Percentiles rank a stretch among this genome's conserved stretches.
Conservation (phyloP, 2,113 vertebrate species). For the Bucco capensis region DNA sequence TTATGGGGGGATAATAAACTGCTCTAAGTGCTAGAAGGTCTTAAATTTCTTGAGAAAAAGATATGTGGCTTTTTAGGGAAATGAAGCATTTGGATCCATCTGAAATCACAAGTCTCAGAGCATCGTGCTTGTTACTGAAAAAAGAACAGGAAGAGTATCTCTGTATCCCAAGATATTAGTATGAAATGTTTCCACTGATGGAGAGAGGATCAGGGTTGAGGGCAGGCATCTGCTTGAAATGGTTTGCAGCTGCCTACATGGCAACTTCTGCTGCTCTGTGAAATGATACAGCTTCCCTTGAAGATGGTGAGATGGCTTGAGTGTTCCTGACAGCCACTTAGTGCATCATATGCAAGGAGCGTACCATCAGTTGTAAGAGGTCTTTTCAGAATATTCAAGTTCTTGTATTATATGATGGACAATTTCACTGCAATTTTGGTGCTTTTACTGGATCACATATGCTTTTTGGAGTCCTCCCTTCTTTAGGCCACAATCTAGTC, state of each 20-base stretch:
- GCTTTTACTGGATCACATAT: neutral
- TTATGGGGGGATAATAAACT: neutral
- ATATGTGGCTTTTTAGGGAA: neutral
- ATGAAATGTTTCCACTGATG: neutral
- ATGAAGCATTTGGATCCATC: neutral
- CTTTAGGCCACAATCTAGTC: neutral
- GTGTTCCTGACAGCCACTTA: neutral
- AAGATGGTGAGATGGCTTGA: rapidly evolving
- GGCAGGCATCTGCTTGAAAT: neutral
- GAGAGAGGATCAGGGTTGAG: neutral
- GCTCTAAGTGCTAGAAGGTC: neutral
- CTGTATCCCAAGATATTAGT: neutral
- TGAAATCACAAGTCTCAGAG: neutral
- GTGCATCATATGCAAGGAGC: neutral
- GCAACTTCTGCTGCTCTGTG: neutral
- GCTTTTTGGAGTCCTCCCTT: neutral
- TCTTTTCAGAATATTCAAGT: neutral
- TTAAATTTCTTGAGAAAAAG: neutral
- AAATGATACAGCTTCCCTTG: neutral
- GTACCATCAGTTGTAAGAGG: neutral
- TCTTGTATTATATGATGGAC: neutral
- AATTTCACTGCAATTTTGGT: neutral
- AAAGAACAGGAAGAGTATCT: neutral
- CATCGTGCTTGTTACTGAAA: rapidly evolving
- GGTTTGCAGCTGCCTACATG: neutral